Evolutionary conservation across 2,888 invertebrate species (phyloP), one percentile per base, ranked within the genome.

Genomic region (Stegana nigrithorax): DNA sequence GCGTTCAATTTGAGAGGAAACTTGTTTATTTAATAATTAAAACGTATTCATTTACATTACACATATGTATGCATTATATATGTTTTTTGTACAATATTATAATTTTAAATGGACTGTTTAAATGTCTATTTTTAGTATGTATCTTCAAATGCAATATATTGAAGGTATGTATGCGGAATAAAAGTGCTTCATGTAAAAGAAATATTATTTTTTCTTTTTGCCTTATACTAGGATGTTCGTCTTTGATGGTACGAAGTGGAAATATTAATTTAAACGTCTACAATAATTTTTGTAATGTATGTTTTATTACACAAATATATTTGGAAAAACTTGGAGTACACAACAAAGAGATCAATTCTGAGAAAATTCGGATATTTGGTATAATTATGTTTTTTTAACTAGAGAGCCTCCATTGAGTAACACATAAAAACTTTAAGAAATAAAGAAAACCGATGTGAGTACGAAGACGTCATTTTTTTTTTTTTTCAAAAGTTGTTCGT

Each of bases 391-490:
- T 64, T 53, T 62, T 64, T 59, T 60, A 45, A 71, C 77, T 75
- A 76, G 78, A 78, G 75, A 73, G 74, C 75, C 75, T 78, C 76
- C 78, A 60, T 71, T 67, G 63, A 64, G 62, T 69, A 61, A 60
- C 51, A 47, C 66, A 65, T 60, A 66, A 51, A 60, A 59, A n/a
- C 12, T 39, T 65, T 59, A 66, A 66, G 64, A 60, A 67, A 65
- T 62, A 29, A 36, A 42, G 56, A 59, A 53, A 62, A 12, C 36
- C 21, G 17, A 36, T 19, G 36, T 12, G 12, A 47, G 12, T 47
- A 25, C 47, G 47, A 47, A 47, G 47, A 25, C 21, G 17, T 25
- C 17, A 19, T 58, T 56, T 32, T 36, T 25, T 2, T 50, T 50
- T 50, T 50, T 23, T 25, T 25, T 56, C 27, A 17, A 44, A 25